phyloP scores from a whole-genome alignment of 2,888 invertebrate species.

The Agrotis ipsilon region DNA sequence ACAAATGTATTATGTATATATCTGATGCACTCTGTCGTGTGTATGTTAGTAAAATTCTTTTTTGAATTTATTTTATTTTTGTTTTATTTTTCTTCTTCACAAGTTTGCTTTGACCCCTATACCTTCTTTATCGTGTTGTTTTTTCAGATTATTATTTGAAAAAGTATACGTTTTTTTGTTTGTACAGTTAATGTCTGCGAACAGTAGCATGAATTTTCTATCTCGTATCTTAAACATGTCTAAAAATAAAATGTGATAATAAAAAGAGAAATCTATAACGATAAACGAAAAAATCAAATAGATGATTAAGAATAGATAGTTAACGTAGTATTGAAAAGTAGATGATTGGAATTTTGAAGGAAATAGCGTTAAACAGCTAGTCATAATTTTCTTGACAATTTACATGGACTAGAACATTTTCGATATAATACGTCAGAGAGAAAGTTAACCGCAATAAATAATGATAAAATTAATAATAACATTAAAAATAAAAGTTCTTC shows the following conservation, averaged over 20 bases:
- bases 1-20: constrained; percentile 79
- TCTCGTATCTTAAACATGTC: neutral
- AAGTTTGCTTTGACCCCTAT: neutral
- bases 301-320: constrained; percentile 35
- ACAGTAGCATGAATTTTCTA: neutral
- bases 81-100: constrained; percentile 73
- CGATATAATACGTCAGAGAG: constrained; percentile 36
- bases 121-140: neutral
- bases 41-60: constrained; percentile 80
- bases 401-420: constrained; percentile 32
- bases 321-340: constrained; percentile 38
- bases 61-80: constrained; percentile 72
- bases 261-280: constrained; percentile 31
- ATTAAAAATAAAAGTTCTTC: constrained; percentile 43
- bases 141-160: neutral
- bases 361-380: constrained; percentile 22
- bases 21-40: constrained; percentile 68
- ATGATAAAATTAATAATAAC: constrained; percentile 22
- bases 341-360: constrained; percentile 31
- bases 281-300: constrained; percentile 24
- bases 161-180: neutral
- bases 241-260: constrained; percentile 54
- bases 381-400: constrained; percentile 24
- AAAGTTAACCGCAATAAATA: constrained; percentile 41
- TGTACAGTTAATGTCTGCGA: neutral